These are phyloP conservation scores for Dermolepida albohirtum DNA, from an alignment of 2,888 invertebrate genomes.

Conservation along the genomic window DNA sequence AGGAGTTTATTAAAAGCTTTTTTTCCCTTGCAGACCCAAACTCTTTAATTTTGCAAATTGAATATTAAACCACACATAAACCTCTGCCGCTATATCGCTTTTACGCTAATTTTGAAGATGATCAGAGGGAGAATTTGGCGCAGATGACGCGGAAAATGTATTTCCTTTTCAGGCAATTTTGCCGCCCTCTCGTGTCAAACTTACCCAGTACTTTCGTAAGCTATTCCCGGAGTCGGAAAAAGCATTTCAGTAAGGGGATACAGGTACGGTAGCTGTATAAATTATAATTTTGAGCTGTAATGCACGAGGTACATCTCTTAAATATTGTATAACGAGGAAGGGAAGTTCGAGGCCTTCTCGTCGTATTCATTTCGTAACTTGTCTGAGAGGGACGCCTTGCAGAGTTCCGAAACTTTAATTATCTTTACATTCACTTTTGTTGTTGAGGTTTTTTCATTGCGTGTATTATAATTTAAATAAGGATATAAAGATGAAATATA, in stretches of 20 bases:
- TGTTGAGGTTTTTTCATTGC: too few relatives aligned
- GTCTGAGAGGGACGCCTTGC: constrained; percentile 16
- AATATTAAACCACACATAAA: background rate
- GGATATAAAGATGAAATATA: too few relatives aligned
- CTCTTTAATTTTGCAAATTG: constrained; percentile 1
- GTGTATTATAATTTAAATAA: too few relatives aligned
- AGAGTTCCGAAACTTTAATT: constrained; percentile 27
- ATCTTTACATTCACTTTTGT: background rate
- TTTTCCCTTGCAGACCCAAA: background rate
- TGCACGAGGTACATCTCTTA: constrained; percentile 19
- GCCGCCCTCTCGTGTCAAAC: background rate
- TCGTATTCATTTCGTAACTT: constrained; percentile 16
- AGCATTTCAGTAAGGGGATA: background rate
- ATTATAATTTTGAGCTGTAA: constrained; percentile 20
- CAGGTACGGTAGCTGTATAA: constrained; percentile 12
- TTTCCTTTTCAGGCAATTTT: constrained; percentile 7
- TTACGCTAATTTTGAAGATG: too few relatives aligned
- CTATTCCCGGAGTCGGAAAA: background rate
- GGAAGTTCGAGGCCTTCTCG: constrained; percentile 12
- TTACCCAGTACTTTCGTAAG: constrained; percentile 9
- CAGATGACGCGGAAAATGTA: background rate
- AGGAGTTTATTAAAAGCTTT: background rate
- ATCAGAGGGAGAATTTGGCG: background rate
- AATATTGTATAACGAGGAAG: constrained; percentile 22
- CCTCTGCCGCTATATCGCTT: constrained; percentile 8